Conservation (phyloP, 2,888 invertebrate genomes). For the Anaspis maculata region DNA sequence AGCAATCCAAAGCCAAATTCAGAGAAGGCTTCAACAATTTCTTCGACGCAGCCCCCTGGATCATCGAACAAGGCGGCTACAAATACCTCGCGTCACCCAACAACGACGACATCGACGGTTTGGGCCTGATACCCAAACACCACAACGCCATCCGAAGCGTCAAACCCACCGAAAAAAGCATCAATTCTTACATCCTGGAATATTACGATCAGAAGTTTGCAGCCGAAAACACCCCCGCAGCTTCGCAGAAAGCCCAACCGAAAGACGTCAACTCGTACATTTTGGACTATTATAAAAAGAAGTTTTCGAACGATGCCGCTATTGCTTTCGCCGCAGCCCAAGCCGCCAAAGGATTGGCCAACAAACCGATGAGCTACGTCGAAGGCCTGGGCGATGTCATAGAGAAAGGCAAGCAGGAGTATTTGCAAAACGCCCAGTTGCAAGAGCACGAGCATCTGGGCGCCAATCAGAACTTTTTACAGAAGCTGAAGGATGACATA, state of each 20-base stretch:
- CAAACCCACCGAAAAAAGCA: too few species aligned
- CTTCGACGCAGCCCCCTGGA: conserved; percentile 23
- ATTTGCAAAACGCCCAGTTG: too few species aligned
- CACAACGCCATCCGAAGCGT: conserved; percentile 19
- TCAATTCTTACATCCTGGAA: too few species aligned
- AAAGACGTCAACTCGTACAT: conserved; percentile 16
- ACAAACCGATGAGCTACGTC: too few species aligned
- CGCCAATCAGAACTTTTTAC: too few species aligned
- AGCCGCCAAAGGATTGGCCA: conserved; percentile 1
- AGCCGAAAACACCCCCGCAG: background rate
- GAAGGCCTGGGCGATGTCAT: too few species aligned
- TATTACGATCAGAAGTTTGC: background rate
- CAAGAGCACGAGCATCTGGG: too few species aligned
- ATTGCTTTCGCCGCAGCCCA: background rate
- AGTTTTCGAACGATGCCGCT: conserved; percentile 26
- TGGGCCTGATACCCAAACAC: conserved; percentile 15
- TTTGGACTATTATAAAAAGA: conserved; percentile 26
- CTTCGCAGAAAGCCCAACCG: too few species aligned
- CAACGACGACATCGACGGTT: conserved; percentile 9
- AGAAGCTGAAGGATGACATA: too few species aligned
- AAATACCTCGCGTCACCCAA: conserved; percentile 25
- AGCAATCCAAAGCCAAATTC: conserved; percentile 20
- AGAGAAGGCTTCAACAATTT: conserved; percentile 24
- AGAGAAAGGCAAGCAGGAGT: too few species aligned
- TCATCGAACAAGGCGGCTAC: conserved; percentile 26